Conservation (phyloP, 2,888 invertebrate species). For the Platerodrilus igneus region DNA sequence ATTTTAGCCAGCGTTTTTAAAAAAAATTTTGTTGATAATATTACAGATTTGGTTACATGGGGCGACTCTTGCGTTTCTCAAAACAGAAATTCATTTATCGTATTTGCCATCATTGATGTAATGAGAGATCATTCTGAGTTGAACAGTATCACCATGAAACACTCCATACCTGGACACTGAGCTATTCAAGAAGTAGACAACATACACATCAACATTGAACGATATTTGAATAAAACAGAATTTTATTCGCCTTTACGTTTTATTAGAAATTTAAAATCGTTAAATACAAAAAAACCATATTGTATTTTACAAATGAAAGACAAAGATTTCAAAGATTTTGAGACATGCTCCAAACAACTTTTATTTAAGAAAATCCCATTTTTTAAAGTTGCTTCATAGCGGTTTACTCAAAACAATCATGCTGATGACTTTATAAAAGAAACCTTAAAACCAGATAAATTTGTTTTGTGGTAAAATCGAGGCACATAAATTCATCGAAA, state of each 20-base stretch:
- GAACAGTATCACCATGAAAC: conserved; percentile 27
- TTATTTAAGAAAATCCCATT: conserved; percentile 2
- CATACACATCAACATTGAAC: conserved; percentile 23
- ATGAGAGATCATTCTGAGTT: conserved; percentile 16
- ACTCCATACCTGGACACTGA: conserved; percentile 29
- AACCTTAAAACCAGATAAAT: too few relatives aligned
- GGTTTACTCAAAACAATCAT: conserved; percentile 4
- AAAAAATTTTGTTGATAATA: conserved; percentile 28
- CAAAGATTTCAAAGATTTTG: too few relatives aligned
- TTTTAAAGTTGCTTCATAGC: too few relatives aligned
- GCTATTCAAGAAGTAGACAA: conserved; percentile 26
- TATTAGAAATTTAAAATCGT: conserved; percentile 3
- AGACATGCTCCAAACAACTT: too few relatives aligned
- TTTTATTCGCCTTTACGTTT: neutral
- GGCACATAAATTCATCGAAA: too few relatives aligned
- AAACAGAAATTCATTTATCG: conserved; percentile 24
- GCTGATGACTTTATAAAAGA: too few relatives aligned
- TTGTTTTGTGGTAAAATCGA: too few relatives aligned
- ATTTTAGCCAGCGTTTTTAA: conserved; percentile 29
- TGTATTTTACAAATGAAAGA: neutral
- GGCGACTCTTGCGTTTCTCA: conserved; percentile 28
- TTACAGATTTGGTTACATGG: conserved; percentile 24
- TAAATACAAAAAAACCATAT: conserved; percentile 3
- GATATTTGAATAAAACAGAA: too few relatives aligned
- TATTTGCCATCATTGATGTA: conserved; percentile 18